phyloP scores from a whole-genome alignment of 2,797 vertebrate genomes.

The Nannoperca obscura region DNA sequence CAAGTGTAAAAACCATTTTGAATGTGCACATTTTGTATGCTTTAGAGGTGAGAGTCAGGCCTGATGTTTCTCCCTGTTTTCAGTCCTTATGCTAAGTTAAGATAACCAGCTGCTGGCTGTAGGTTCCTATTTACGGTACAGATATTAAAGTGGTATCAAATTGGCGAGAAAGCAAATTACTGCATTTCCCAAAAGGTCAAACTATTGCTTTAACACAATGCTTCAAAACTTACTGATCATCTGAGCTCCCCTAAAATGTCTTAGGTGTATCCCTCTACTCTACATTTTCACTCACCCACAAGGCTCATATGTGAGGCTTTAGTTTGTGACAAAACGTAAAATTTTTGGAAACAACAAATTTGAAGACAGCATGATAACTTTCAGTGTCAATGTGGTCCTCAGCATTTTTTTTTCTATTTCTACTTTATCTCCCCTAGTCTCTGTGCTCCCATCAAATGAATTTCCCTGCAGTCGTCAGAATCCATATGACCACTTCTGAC shows the following conservation, averaged over 20 bases:
- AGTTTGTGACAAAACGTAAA: constrained; percentile 18
- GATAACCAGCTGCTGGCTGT: neutral
- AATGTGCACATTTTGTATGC: neutral
- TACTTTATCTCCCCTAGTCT: constrained; percentile 43
- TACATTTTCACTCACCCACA: neutral
- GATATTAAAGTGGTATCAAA: neutral
- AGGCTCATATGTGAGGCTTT: neutral
- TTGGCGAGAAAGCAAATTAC: neutral
- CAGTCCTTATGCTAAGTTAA: neutral
- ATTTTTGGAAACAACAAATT: constrained; percentile 27
- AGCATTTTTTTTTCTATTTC: constrained; percentile 3
- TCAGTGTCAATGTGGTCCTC: constrained; percentile 14
- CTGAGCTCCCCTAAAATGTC: neutral
- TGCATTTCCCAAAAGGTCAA: neutral
- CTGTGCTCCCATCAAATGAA: constrained; percentile 38
- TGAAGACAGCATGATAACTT: constrained; percentile 21
- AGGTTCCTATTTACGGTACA: neutral
- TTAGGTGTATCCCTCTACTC: neutral
- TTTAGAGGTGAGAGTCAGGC: neutral
- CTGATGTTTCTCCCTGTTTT: neutral
- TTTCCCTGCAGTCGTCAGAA: constrained; percentile 59
- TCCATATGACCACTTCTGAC: constrained; percentile 43
- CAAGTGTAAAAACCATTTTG: neutral
- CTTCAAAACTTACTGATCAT: neutral
- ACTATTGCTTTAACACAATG: neutral